Base-by-base conservation (phyloP, 2,888 invertebrate species). In the Ormyrus nitidulus region DNA sequence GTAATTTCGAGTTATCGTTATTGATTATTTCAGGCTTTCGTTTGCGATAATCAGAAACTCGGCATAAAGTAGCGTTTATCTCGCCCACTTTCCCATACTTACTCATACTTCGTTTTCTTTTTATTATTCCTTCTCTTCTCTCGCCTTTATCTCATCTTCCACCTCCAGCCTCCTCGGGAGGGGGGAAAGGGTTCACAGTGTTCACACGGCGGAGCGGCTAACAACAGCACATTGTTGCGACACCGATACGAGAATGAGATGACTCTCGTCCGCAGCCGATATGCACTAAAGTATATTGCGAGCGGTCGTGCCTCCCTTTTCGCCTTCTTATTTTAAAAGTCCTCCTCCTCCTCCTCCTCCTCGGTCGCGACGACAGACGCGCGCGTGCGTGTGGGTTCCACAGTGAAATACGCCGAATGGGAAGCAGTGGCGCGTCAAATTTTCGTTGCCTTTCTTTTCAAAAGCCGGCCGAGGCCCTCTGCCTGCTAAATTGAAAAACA, bases 401-500 rank as follows among this genome's bases (percentile, higher is more conserved):
- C 59, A 6, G 49, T 13, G 9, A 61, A 19, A 56, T 62, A 19
- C 44, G 51, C 65, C 34, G 51, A 72, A 53, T 72, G 62, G 54
- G 51, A 51, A 51, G 51, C 69, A 44, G n/a, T 49, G 62, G 65
- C 70, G 56, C 62, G 79, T 79, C 71, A 70, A 74, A 69, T 70
- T 68, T 72, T 70, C 19, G 51, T 10, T 11, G 13, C n/a, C 66
- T 58, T 19, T 58, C n/a, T 65, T 65, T 49, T 44, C 64, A 46
- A 44, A 5, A 10, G 66, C 13, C 9, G 54, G 10, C 54, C 49
- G 69, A 9, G 46, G 54, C 34, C 11, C 46, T 49, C 7, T 19
- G 19, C 19, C 19, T 51, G 46, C 69, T 69, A 77, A 77, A 80
- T 80, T 80, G 73, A 73, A 80, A 77, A 68, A 80, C 68, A 69